A percentile compares a stretch with the other conserved stretches of the same genome.
Conservation (phyloP, 1,140 invertebrate genomes). For the Papilio glaucus region DNA sequence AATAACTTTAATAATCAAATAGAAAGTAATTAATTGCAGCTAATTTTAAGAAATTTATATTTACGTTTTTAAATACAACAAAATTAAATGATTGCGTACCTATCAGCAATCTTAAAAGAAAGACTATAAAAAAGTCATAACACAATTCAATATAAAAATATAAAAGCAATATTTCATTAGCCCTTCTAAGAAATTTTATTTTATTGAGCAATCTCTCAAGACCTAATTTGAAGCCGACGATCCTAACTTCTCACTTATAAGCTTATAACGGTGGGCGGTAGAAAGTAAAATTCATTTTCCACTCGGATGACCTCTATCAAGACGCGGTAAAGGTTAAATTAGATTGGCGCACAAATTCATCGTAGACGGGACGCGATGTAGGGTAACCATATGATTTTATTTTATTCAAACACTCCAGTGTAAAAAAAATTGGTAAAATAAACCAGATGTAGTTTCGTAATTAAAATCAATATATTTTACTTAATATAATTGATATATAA, state of each 20-base stretch:
- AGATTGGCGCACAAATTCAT: slow-evolving; percentile 15
- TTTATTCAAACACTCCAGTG: not conserved
- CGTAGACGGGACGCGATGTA: slow-evolving; percentile 17
- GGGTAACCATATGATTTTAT: slow-evolving; percentile 26
- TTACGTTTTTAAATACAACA: too few relatives aligned
- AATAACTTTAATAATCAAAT: too few relatives aligned
- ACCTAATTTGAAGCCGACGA: slow-evolving; percentile 4
- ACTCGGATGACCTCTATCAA: slow-evolving; percentile 25
- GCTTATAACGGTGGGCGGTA: slow-evolving; percentile 38
- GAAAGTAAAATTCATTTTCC: slow-evolving; percentile 32
- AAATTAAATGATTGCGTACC: too few relatives aligned
- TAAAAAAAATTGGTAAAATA: not conserved
- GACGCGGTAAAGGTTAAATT: slow-evolving; percentile 41
- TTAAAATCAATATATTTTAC: too few relatives aligned
- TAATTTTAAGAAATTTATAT: too few relatives aligned
- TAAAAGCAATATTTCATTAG: not conserved
- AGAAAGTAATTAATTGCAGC: too few relatives aligned
- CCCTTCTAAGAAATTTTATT: slow-evolving; percentile 4
- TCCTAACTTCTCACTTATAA: slow-evolving; percentile 5
- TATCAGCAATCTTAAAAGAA: not conserved
- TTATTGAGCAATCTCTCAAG: slow-evolving; percentile 26
- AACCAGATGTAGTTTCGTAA: too few relatives aligned
- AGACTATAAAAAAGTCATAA: not conserved
- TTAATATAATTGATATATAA: too few relatives aligned
- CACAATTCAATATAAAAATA: not conserved